phyloP scores from a whole-genome alignment of 1,140 invertebrate species.

The Amphibalanus amphitrite region DNA sequence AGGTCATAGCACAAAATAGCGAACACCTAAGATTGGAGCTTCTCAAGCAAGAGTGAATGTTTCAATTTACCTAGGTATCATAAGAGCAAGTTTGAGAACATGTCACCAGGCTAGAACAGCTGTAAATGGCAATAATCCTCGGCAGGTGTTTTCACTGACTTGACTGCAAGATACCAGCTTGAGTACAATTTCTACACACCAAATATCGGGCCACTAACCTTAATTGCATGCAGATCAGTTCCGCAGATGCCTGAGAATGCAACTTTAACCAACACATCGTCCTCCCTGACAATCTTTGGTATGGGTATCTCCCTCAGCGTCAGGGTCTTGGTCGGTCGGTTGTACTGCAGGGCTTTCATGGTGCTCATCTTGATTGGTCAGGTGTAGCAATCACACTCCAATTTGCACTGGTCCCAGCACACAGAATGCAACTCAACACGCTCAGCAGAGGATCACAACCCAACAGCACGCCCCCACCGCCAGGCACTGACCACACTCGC shows the following conservation, averaged over 20 bases:
- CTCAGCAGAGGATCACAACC: no score
- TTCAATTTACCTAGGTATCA: neutral
- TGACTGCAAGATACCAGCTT: neutral
- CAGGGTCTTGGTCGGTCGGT: neutral
- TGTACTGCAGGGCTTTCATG: neutral
- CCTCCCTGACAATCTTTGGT: neutral
- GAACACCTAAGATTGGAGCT: neutral
- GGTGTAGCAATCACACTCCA: no score
- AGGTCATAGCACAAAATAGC: no score
- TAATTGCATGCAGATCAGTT: slow-evolving; percentile 57
- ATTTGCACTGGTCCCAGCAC: no score
- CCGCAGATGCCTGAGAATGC: slow-evolving; percentile 55
- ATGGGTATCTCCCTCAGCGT: neutral
- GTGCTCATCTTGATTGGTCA: neutral
- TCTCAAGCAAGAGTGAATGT: neutral
- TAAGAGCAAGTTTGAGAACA: neutral
- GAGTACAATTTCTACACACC: neutral
- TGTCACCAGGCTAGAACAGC: neutral
- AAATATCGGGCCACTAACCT: slow-evolving; percentile 27
- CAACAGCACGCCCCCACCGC: no score
- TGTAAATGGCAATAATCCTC: neutral
- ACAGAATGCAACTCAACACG: no score
- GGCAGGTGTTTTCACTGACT: neutral
- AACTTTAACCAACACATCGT: neutral
- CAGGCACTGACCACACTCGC: no score